These are phyloP conservation scores for Hetaerina titia DNA, from an alignment of 2,888 invertebrate species.

Conservation along the genomic window DNA sequence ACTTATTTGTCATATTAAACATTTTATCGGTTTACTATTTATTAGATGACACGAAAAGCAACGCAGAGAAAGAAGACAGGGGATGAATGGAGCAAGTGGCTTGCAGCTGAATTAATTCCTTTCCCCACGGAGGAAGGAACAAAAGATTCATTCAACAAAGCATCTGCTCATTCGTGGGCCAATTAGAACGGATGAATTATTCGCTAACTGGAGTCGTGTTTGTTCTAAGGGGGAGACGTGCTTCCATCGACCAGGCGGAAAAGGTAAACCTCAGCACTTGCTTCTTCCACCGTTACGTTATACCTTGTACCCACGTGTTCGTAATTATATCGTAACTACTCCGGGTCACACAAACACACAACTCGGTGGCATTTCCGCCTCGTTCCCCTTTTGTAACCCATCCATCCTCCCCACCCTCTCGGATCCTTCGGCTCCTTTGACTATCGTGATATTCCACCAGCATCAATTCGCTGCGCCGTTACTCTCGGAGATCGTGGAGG, in stretches of 20 bases:
- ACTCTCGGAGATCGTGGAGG: neutral
- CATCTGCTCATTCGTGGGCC: neutral
- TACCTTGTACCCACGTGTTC: neutral
- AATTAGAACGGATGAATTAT: slow-evolving; percentile 24
- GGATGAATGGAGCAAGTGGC: neutral
- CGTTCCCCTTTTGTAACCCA: neutral
- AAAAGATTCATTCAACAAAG: neutral
- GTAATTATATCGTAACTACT: neutral
- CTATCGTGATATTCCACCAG: neutral
- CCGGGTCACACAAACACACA: neutral
- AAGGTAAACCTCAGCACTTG: neutral
- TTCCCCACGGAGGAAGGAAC: neutral
- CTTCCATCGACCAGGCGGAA: neutral
- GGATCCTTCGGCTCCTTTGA: neutral
- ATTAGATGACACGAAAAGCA: too few relatives aligned
- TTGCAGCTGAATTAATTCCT: neutral
- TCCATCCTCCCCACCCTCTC: neutral
- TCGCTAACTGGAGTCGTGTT: neutral
- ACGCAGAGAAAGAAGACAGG: neutral
- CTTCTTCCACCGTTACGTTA: neutral
- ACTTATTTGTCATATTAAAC: too few relatives aligned
- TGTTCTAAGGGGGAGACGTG: neutral
- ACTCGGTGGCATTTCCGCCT: neutral
- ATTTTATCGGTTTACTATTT: too few relatives aligned
- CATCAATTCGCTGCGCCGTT: neutral